A percentile compares a stretch with the other conserved stretches of the same genome.
These are phyloP conservation scores for Hermaeophaga mercurialis DNA, from an alignment of 2,888 invertebrate species.

Conservation along the genomic window DNA sequence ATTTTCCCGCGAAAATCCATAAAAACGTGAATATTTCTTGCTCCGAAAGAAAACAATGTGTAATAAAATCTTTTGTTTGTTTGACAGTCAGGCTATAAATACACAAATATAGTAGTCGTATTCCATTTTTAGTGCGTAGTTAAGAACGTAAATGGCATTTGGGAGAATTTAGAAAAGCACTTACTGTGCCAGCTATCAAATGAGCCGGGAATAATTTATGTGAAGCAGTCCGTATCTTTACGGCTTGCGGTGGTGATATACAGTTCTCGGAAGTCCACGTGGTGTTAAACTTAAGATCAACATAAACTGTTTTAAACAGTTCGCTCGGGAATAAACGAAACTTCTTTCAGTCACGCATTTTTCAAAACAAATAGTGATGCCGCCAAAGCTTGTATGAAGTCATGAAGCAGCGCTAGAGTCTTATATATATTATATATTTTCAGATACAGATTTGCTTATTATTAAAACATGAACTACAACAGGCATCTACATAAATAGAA, in stretches of 20 bases:
- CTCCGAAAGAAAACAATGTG: constrained; percentile 32
- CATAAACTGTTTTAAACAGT: constrained; percentile 52
- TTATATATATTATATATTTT: no score
- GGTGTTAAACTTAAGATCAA: constrained; percentile 54
- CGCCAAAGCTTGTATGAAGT: constrained; percentile 45
- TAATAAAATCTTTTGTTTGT: constrained; percentile 35
- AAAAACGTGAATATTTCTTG: constrained; percentile 15
- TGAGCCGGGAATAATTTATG: constrained; percentile 54
- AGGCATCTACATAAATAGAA: no score
- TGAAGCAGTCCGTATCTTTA: constrained; percentile 55
- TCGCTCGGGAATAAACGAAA: constrained; percentile 50
- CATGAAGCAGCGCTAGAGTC: no score
- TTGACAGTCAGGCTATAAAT: constrained; percentile 35
- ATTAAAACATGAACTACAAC: no score
- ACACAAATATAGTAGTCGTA: constrained; percentile 38
- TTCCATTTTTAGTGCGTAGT: constrained; percentile 43
- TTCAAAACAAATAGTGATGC: constrained; percentile 49
- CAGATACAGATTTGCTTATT: no score
- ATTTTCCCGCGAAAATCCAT: constrained; percentile 16
- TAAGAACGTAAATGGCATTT: constrained; percentile 46
- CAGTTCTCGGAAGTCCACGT: constrained; percentile 55
- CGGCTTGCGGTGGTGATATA: constrained; percentile 50
- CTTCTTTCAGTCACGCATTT: constrained; percentile 54
- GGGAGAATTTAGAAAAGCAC: constrained; percentile 54
- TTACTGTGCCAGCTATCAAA: constrained; percentile 50